A percentile compares a stretch with the other conserved stretches of the same genome.
Conservation (phyloP, 2,888 invertebrate species). For the Chrysotoxum bicinctum region DNA sequence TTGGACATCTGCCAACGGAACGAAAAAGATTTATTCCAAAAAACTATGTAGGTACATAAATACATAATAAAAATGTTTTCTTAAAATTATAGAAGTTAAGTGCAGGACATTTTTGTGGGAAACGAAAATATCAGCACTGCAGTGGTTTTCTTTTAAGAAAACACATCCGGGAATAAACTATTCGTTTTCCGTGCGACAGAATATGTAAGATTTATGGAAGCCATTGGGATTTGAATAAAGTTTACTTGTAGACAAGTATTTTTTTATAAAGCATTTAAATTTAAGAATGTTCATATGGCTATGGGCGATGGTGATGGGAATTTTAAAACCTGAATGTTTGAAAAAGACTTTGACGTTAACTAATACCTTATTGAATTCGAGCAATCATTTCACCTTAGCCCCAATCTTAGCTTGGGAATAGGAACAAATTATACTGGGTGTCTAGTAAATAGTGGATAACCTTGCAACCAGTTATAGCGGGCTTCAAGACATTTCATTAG, state of each 20-base stretch:
- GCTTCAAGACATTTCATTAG: too few species aligned
- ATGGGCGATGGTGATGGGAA: background rate
- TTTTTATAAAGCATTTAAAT: too few species aligned
- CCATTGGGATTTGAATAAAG: background rate
- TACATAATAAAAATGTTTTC: slow-evolving; percentile 29
- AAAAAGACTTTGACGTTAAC: too few species aligned
- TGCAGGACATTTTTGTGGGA: slow-evolving; percentile 32
- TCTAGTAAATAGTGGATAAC: too few species aligned
- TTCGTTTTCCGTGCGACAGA: background rate
- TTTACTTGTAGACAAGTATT: background rate
- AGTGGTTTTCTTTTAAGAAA: slow-evolving; percentile 27
- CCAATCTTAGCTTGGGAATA: too few species aligned
- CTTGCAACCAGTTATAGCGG: too few species aligned
- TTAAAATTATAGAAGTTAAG: slow-evolving; percentile 2
- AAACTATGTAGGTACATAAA: background rate
- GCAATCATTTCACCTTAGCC: too few species aligned
- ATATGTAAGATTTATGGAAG: background rate
- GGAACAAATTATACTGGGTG: too few species aligned
- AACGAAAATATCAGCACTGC: slow-evolving; percentile 40
- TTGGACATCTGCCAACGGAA: slow-evolving; percentile 40
- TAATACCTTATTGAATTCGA: too few species aligned
- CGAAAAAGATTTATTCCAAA: slow-evolving; percentile 43
- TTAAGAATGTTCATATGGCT: background rate
- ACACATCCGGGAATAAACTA: slow-evolving; percentile 28
- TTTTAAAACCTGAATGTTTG: background rate